Conservation (phyloP, 2,113 vertebrate genomes). For the Silurus glanis region DNA sequence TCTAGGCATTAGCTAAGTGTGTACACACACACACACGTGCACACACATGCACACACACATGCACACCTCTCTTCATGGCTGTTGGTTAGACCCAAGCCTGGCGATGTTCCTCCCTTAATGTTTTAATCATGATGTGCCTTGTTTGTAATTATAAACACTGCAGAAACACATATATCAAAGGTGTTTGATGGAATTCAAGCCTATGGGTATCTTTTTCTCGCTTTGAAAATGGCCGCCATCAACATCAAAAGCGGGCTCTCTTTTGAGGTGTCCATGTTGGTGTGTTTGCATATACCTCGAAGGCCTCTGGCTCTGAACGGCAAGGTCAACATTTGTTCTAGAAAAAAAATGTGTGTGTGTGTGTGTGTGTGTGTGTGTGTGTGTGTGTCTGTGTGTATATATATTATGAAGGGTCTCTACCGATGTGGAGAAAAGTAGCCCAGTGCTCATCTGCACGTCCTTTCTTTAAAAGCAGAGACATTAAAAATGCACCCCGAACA, state of each 20-base stretch:
- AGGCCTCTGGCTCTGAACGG: slow-evolving; percentile 68
- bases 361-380: not conserved
- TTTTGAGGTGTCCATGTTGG: slow-evolving; percentile 65
- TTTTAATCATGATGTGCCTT: slow-evolving; percentile 78
- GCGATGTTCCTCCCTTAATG: slow-evolving; percentile 63
- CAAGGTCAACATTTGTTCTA: slow-evolving; percentile 75
- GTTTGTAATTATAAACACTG: slow-evolving; percentile 80
- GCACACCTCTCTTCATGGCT: slow-evolving; percentile 44
- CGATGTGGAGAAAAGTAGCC: slow-evolving; percentile 53
- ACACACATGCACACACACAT: slow-evolving; percentile 23
- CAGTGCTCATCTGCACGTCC: slow-evolving; percentile 45
- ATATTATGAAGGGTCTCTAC: slow-evolving; percentile 55
- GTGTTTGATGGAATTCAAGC: slow-evolving; percentile 72
- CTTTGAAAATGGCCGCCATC: slow-evolving; percentile 70
- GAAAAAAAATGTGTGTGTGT: slow-evolving; percentile 7
- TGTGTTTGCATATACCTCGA: slow-evolving; percentile 74
- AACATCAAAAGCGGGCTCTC: slow-evolving; percentile 71
- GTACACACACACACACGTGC: not conserved
- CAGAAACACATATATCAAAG: slow-evolving; percentile 73
- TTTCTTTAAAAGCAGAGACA: slow-evolving; percentile 50
- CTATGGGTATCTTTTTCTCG: slow-evolving; percentile 73
- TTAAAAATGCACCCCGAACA: slow-evolving; percentile 62
- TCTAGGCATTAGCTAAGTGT: not conserved
- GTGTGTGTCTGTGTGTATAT: not conserved
- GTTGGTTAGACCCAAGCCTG: slow-evolving; percentile 56